A percentile compares a stretch with the other conserved stretches of the same genome.
Conservation (phyloP, 2,797 vertebrate genomes). For the Knipowitschia caucasica region DNA sequence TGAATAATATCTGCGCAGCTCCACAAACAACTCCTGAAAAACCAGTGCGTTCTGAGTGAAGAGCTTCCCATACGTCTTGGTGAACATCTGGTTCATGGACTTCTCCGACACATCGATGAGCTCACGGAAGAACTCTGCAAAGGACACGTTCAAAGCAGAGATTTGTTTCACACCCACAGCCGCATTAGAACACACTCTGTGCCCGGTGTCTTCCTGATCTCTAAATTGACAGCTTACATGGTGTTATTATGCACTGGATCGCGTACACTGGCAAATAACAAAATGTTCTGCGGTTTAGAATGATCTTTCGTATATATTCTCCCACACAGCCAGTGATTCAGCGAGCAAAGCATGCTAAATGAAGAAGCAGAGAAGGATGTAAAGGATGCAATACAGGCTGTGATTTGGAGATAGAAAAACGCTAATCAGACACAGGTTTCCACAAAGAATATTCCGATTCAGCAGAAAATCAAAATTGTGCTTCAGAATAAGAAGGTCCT, state of each 20-base stretch:
- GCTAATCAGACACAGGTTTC: no score
- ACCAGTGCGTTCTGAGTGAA: constrained; percentile 84
- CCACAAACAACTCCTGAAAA: constrained; percentile 85
- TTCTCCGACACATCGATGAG: constrained; percentile 84
- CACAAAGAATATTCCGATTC: no score
- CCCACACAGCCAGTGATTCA: constrained; percentile 66
- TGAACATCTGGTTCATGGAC: constrained; percentile 87
- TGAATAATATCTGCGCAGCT: constrained; percentile 83
- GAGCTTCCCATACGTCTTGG: constrained; percentile 84
- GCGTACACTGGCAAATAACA: constrained; percentile 45
- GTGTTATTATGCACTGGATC: constrained; percentile 41
- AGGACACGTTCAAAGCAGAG: constrained; percentile 28
- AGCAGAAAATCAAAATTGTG: no score
- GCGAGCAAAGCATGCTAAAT: constrained; percentile 60
- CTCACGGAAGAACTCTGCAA: constrained; percentile 84
- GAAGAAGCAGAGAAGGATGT: constrained; percentile 36
- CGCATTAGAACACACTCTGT: constrained; percentile 26
- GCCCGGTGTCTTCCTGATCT: constrained; percentile 7
- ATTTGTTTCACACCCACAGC: constrained; percentile 24
- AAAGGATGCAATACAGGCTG: no score
- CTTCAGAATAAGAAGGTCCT: no score
- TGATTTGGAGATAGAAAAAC: no score
- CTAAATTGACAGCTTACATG: constrained; percentile 38
- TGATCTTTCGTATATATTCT: constrained; percentile 47
- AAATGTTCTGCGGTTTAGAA: constrained; percentile 43